Percentiles rank a stretch among this genome's conserved stretches.
Evolutionary conservation across 2,113 vertebrate species (phyloP).

Genomic region (Chionis minor): DNA sequence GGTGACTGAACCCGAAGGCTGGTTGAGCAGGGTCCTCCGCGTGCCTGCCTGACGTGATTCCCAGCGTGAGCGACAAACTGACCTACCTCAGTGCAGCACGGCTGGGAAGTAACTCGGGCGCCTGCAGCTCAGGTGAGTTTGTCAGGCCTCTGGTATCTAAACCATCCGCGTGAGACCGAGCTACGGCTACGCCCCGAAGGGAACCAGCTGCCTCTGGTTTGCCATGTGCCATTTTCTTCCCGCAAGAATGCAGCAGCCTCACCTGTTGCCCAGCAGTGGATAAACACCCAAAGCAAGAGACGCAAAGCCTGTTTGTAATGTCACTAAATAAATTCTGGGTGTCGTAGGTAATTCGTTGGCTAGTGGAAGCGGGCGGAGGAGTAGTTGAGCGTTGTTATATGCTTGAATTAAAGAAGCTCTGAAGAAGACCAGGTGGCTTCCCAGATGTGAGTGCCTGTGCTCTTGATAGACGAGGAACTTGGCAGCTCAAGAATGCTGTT

Average conservation of each 20-base stretch:
- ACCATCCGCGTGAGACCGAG: not conserved
- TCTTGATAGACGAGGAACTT: not conserved
- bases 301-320: not conserved
- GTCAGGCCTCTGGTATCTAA: not conserved
- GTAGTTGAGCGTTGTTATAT: not conserved
- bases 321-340: not conserved
- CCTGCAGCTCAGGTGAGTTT: not conserved
- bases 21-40: not conserved
- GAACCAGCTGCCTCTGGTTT: not conserved
- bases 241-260: not conserved
- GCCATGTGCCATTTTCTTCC: not conserved
- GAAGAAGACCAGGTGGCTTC: not conserved
- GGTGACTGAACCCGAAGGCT: not conserved
- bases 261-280: not conserved
- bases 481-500: not conserved
- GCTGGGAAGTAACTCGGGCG: not conserved
- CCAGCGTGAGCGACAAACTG: rapidly evolving
- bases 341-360: rapidly evolving
- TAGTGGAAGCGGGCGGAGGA: not conserved
- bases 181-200: not conserved
- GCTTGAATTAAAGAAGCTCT: not conserved
- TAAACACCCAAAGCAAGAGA: not conserved
- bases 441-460: not conserved
- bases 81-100: not conserved
- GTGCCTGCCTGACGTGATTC: not conserved